Evolutionary conservation across 2,888 invertebrate genomes (phyloP).

Genomic region (Hylaea fasciaria): DNA sequence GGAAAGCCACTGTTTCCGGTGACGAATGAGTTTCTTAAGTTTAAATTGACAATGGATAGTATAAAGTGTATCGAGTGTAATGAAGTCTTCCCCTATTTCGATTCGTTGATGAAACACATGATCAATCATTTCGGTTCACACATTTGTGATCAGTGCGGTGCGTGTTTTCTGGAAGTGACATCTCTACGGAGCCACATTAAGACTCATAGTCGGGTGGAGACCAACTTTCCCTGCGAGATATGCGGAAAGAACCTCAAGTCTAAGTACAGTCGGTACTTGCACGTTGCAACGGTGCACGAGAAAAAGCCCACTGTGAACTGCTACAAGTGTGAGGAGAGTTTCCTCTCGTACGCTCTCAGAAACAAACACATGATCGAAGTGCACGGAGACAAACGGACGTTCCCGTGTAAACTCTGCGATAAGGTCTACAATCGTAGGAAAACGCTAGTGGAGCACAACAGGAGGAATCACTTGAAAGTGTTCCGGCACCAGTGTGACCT

Average conservation of each 20-base stretch:
- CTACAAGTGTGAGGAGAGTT: slow-evolving; percentile 69
- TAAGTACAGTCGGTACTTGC: slow-evolving; percentile 70
- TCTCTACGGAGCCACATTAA: slow-evolving; percentile 73
- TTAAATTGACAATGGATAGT: slow-evolving; percentile 64
- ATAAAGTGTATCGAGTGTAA: slow-evolving; percentile 71
- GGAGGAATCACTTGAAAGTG: slow-evolving; percentile 69
- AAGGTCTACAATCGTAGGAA: slow-evolving; percentile 73
- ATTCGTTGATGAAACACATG: slow-evolving; percentile 73
- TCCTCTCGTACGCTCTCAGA: slow-evolving; percentile 68
- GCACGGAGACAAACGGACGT: slow-evolving; percentile 67
- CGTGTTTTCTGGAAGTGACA: slow-evolving; percentile 76
- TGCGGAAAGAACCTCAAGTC: slow-evolving; percentile 78
- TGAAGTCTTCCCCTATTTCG: slow-evolving; percentile 68
- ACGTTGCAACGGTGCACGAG: slow-evolving; percentile 67
- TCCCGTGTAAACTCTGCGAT: slow-evolving; percentile 72
- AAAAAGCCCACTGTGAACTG: slow-evolving; percentile 75
- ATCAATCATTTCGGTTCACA: slow-evolving; percentile 74
- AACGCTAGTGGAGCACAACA: slow-evolving; percentile 70
- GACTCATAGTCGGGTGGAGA: slow-evolving; percentile 68
- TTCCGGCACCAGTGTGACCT: slow-evolving; percentile 80
- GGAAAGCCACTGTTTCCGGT: slow-evolving; percentile 56
- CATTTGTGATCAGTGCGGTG: slow-evolving; percentile 75
- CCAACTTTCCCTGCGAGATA: slow-evolving; percentile 76
- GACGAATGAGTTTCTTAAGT: slow-evolving; percentile 70
- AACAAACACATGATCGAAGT: slow-evolving; percentile 73